Conservation (phyloP, 2,888 invertebrate species). For the Synergus laeviventris region DNA sequence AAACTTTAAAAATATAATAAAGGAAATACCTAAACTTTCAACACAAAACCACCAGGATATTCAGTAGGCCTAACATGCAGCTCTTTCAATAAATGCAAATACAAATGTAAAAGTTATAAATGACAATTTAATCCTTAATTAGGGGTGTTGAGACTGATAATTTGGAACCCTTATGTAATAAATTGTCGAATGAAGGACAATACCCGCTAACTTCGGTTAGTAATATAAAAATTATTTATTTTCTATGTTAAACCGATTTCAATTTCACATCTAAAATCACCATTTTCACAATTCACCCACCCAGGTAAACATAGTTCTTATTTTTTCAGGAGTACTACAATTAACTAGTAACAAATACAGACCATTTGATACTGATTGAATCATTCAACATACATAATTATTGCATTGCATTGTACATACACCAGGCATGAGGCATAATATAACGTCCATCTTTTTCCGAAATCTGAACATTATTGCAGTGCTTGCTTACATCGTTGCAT, state of each 20-base stretch:
- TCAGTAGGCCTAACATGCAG: slow-evolving; percentile 8
- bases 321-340: slow-evolving; percentile 28
- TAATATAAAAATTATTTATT: slow-evolving; percentile 39
- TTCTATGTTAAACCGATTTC: slow-evolving; percentile 37
- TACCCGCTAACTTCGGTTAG: slow-evolving; percentile 34
- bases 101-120: slow-evolving; percentile 39
- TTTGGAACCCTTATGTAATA: slow-evolving; percentile 26
- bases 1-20: background rate
- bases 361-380: slow-evolving; percentile 38
- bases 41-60: background rate
- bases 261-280: slow-evolving; percentile 35
- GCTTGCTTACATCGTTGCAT: slow-evolving; percentile 35
- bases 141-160: slow-evolving; percentile 7
- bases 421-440: slow-evolving; percentile 37
- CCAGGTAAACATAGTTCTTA: slow-evolving; percentile 23
- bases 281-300: slow-evolving; percentile 35
- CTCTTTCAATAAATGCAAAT: slow-evolving; percentile 36
- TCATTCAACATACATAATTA: slow-evolving; percentile 40
- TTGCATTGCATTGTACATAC: slow-evolving; percentile 40
- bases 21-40: background rate
- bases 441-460: slow-evolving; percentile 27
- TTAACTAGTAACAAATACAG: slow-evolving; percentile 36
- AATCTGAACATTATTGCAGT: slow-evolving; percentile 18
- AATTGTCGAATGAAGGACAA: slow-evolving; percentile 29
- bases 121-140: slow-evolving; percentile 40